Conservation (phyloP, 2,888 invertebrate genomes). For the Sphinx pinastri region DNA sequence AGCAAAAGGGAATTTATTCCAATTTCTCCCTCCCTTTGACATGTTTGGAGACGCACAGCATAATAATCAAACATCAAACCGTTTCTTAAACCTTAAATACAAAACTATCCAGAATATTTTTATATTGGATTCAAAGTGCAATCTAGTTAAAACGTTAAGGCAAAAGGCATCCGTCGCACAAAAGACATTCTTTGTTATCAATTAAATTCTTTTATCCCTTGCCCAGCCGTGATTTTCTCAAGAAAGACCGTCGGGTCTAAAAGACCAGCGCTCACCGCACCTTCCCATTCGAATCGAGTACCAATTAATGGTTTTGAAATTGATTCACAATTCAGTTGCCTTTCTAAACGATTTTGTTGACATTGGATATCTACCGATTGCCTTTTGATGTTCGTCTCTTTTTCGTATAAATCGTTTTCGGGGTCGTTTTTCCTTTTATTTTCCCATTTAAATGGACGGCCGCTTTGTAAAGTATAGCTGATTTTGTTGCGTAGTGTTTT, state of each 20-base stretch:
- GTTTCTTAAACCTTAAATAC: not conserved
- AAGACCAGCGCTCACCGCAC: constrained; percentile 63
- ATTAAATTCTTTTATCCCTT: constrained; percentile 75
- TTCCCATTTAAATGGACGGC: constrained; percentile 26
- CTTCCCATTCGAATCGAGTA: constrained; percentile 55
- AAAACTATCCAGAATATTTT: constrained; percentile 15
- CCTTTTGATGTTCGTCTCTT: constrained; percentile 56
- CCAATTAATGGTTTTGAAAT: constrained; percentile 80
- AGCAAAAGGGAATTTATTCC: not conserved
- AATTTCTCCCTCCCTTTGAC: not conserved
- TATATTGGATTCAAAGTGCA: constrained; percentile 17
- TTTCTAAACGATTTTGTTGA: constrained; percentile 72
- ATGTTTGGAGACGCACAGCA: not conserved
- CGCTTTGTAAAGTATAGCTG: constrained; percentile 27
- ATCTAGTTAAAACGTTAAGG: constrained; percentile 15
- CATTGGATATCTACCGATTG: constrained; percentile 56
- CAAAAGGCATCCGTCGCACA: constrained; percentile 18
- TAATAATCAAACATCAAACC: constrained; percentile 9
- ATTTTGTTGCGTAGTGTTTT: constrained; percentile 13
- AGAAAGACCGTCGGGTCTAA: constrained; percentile 48
- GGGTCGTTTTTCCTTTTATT: constrained; percentile 29
- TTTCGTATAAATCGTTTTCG: constrained; percentile 39
- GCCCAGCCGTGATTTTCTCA: constrained; percentile 66
- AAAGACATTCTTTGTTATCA: constrained; percentile 65
- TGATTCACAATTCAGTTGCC: constrained; percentile 64